phyloP scores from a whole-genome alignment of 35 echinoderm and acorn worm species.

The Hemicentrotus pulcherrimus region DNA sequence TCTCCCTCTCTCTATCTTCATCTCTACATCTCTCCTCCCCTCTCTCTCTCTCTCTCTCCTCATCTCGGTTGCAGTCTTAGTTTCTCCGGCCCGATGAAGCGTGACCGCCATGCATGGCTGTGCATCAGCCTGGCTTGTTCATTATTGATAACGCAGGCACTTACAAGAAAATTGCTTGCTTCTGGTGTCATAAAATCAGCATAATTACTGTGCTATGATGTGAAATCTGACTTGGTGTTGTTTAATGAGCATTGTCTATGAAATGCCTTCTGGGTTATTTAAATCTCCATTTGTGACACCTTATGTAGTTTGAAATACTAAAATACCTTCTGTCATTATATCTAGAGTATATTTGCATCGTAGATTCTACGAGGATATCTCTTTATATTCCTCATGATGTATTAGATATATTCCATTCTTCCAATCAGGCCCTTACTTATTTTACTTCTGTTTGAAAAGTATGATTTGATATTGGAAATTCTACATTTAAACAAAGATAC shows the following conservation, averaged over 20 bases:
- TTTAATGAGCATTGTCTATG: conserved; percentile 5
- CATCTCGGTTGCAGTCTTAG: conserved; percentile 24
- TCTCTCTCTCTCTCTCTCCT: neutral
- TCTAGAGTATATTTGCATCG: neutral
- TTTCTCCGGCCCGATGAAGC: conserved; percentile 15
- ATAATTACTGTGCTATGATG: conserved; percentile 3
- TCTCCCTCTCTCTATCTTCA: conserved; percentile 12
- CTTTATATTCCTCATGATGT: too few species aligned
- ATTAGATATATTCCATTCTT: neutral
- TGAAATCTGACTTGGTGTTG: conserved; percentile 17
- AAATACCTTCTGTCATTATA: neutral
- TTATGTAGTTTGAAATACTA: neutral
- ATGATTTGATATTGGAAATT: neutral
- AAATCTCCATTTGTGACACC: neutral
- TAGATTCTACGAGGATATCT: too few species aligned
- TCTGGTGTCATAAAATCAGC: conserved; percentile 41
- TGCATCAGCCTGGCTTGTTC: conserved; percentile 29
- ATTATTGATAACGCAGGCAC: conserved; percentile 49
- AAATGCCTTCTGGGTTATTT: conserved; percentile 12
- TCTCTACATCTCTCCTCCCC: neutral
- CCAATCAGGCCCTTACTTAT: neutral
- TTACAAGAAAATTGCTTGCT: conserved; percentile 44
- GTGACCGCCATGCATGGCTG: conserved; percentile 13
- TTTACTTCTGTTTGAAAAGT: neutral
- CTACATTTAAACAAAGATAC: neutral